Conservation (phyloP, 2,113 vertebrate species). For the Anolis sagrei region DNA sequence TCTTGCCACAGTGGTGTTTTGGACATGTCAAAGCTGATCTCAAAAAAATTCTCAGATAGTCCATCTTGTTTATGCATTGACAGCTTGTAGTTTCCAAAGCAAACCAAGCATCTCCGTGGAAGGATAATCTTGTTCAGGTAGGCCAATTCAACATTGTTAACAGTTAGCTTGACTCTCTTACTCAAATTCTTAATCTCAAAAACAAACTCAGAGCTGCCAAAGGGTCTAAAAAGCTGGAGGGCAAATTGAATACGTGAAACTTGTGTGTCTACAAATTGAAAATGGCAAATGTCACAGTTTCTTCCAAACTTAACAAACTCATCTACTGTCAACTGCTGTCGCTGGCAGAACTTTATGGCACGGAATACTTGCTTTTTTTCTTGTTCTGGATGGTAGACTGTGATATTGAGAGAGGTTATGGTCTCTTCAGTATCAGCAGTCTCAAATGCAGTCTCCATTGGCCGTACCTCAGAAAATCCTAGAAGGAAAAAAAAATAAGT, state of each 20-base stretch:
- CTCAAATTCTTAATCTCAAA: constrained; percentile 94
- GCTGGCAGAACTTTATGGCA: constrained; percentile 68
- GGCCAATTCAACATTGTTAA: constrained; percentile 76
- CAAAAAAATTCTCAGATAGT: constrained; percentile 82
- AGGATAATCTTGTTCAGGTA: constrained; percentile 86
- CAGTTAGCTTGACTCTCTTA: constrained; percentile 77
- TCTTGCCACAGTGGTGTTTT: constrained; percentile 76
- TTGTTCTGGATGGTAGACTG: constrained; percentile 86
- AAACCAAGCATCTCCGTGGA: constrained; percentile 80
- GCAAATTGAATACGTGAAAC: constrained; percentile 90
- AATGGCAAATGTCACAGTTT: constrained; percentile 78
- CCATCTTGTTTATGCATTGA: constrained; percentile 81
- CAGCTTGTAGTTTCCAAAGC: constrained; percentile 89
- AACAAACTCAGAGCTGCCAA: constrained; percentile 68
- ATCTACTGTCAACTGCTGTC: constrained; percentile 71
- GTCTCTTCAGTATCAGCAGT: constrained; percentile 86
- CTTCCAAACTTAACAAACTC: constrained; percentile 84
- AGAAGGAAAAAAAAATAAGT: neutral
- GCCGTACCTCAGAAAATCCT: neutral
- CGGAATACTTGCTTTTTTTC: constrained; percentile 70
- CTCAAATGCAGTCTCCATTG: constrained; percentile 71
- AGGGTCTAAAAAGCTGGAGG: constrained; percentile 80
- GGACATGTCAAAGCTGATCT: constrained; percentile 81
- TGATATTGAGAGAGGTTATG: constrained; percentile 82
- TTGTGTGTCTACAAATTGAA: constrained; percentile 76